Evolutionary conservation across 2,797 vertebrate species (phyloP).

Genomic region (Enteromius mattozi): DNA sequence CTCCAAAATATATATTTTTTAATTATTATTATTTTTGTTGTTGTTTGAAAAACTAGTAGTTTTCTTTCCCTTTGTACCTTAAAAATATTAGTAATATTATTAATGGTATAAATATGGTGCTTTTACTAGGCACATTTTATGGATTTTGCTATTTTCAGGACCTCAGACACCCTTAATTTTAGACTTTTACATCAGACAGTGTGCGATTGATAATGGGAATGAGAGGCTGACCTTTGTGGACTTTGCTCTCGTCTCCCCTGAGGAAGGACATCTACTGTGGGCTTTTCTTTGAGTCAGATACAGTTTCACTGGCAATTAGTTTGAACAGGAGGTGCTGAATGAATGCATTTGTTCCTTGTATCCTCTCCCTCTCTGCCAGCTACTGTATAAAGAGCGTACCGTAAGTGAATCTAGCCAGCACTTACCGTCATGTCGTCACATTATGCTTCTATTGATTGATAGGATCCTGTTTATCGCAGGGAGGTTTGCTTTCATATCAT

Average conservation of each 20-base stretch:
- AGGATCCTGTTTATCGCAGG: constrained; percentile 50
- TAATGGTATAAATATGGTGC: neutral
- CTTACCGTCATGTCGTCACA: constrained; percentile 51
- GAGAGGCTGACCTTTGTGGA: constrained; percentile 52
- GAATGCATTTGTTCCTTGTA: constrained; percentile 58
- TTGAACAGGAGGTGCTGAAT: constrained; percentile 62
- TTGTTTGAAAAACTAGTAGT: no score
- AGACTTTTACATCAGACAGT: constrained; percentile 48
- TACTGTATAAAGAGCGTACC: constrained; percentile 55
- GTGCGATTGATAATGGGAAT: constrained; percentile 44
- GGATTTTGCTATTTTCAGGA: neutral
- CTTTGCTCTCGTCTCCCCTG: constrained; percentile 54
- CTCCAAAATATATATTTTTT: no score
- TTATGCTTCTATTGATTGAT: constrained; percentile 66
- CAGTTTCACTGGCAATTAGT: constrained; percentile 68
- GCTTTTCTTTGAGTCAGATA: constrained; percentile 62
- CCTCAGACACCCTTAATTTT: constrained; percentile 12
- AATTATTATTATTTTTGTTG: no score
- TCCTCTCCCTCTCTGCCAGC: constrained; percentile 40
- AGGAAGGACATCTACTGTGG: constrained; percentile 50
- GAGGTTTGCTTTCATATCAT: constrained; percentile 40
- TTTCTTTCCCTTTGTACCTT: neutral
- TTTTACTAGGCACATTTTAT: neutral
- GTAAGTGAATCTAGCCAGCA: constrained; percentile 58
- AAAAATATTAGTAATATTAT: neutral